Evolutionary conservation across 2,113 vertebrate genomes (phyloP), one percentile per base, ranked within the genome.

Genomic region (Poeciliopsis occidentalis): DNA sequence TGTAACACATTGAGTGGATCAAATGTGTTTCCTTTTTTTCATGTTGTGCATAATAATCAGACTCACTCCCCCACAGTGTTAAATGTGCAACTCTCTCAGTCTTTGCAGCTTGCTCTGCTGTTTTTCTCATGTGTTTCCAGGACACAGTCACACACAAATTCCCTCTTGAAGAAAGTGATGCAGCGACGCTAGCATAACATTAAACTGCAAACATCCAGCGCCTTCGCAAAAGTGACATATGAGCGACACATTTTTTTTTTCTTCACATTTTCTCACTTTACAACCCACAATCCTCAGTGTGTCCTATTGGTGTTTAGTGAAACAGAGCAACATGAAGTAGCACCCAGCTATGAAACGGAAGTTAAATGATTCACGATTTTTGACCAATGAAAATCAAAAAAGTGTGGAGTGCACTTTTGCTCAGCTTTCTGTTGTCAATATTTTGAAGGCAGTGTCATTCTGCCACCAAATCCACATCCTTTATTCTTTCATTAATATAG

Each of bases 401-500:
- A 47, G 44, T 17, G 13, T 47, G 44, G 17, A 6, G 17, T 47
- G 44, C 44, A 47, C 17, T 47, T 47, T 47, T 17, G 17, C 10
- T 24, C 51, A 3, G 17, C 51, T 54, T 22, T 4, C 22, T 54
- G 22, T 8, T 54, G 17, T 54, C 19, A 17, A 22, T 54, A 24
- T 54, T 7, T 8, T 24, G 47, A 54, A 54, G 51, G 6, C 19
- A 24, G 19, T 17, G 22, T 8, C 44, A 47, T 47, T 29, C 71
- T 51, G 81, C 67, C 62, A 37, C 34, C 29, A 2, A 54, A 69
- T 63, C 64, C 67, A 10, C 19, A 26, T 69, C 61, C 32, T 78
- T 69, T 67, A 60, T 63, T 65, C 26, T 8, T 0, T 32, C 81
- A 64, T 85, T 64, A 65, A 83, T 81, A 81, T 81, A n/a, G 47